Conservation (phyloP, 2,113 vertebrate species). For the Deroptyus accipitrinus region DNA sequence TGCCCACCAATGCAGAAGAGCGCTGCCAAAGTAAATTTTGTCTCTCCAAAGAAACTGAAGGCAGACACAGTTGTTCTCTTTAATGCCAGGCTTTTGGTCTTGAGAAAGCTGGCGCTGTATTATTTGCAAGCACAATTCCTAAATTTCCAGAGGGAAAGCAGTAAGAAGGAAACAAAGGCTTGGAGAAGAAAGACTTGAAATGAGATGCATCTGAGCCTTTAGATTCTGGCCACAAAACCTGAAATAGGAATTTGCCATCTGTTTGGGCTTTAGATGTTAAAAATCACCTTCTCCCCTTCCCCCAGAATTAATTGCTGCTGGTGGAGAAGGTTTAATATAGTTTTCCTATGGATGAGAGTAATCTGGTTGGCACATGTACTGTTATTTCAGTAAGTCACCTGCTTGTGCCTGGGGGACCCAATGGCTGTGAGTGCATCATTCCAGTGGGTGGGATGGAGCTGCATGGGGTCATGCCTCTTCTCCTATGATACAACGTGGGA, state of each 20-base stretch:
- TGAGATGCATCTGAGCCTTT: background rate
- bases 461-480: background rate
- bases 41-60: background rate
- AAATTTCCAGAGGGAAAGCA: conserved; percentile 47
- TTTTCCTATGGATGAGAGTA: background rate
- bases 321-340: background rate
- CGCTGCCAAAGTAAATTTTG: background rate
- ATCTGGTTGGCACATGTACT: background rate
- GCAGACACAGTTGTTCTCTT: background rate
- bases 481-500: fast-evolving
- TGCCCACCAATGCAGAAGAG: background rate
- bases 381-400: background rate
- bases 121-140: conserved; percentile 36
- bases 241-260: conserved; percentile 44
- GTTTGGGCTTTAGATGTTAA: conserved; percentile 11
- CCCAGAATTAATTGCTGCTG: background rate
- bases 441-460: background rate
- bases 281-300: background rate
- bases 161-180: conserved; percentile 41
- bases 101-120: background rate
- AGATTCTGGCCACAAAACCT: background rate
- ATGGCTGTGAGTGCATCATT: background rate
- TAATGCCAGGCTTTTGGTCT: background rate
- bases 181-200: background rate
- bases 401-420: background rate